phyloP scores from a whole-genome alignment of 2,888 invertebrate genomes.

The Pristionchus arcanus region DNA sequence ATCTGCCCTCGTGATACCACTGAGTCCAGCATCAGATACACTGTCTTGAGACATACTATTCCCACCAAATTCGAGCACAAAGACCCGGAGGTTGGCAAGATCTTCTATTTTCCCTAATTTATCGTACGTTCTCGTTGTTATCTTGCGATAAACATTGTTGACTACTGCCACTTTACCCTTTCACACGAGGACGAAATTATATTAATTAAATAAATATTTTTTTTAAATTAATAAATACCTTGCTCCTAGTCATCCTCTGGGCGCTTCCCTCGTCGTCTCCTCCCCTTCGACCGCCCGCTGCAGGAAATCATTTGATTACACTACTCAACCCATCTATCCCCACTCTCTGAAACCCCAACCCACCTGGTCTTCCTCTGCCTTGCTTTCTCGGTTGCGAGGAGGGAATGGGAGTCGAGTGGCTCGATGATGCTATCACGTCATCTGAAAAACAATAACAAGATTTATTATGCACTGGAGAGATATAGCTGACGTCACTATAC shows the following conservation, averaged over 20 bases:
- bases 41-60: too few species aligned
- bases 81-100: too few species aligned
- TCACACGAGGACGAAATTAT: too few species aligned
- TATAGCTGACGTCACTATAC: not conserved
- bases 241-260: constrained; percentile 51
- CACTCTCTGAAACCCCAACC: not conserved
- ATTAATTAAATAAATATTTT: too few species aligned
- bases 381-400: not conserved
- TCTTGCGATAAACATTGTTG: not conserved
- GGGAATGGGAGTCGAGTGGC: constrained; percentile 24
- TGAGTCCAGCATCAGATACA: too few species aligned
- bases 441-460: not conserved
- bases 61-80: too few species aligned
- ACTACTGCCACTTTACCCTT: not conserved
- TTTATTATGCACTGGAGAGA: not conserved
- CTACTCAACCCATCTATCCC: not conserved
- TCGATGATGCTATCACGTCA: not conserved
- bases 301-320: not conserved
- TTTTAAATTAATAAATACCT: not conserved
- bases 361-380: constrained; percentile 19
- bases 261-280: constrained; percentile 48
- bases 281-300: not conserved
- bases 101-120: too few species aligned
- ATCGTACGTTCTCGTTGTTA: not conserved
- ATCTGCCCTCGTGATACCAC: too few species aligned